phyloP scores from a whole-genome alignment of 2,113 vertebrate species.

The Cairina moschata region DNA sequence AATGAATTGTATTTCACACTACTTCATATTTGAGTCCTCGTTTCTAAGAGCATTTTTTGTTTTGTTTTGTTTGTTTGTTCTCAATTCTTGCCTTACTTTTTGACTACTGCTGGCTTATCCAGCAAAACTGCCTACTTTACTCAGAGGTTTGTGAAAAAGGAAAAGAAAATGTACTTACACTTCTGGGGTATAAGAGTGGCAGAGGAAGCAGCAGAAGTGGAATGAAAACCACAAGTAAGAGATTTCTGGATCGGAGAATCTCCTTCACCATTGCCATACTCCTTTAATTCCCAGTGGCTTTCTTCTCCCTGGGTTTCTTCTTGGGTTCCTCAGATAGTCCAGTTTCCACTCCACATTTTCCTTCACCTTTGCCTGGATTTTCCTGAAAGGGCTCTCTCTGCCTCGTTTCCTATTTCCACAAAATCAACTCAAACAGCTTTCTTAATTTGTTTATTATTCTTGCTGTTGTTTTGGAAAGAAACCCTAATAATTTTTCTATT shows the following conservation, averaged over 20 bases:
- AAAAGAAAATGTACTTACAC: slow-evolving; percentile 84
- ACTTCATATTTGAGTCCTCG: not conserved
- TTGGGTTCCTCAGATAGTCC: not conserved
- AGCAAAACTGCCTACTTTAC: not conserved
- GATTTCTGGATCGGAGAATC: slow-evolving; percentile 86
- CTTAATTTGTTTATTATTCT: not conserved
- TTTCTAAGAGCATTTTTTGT: not conserved
- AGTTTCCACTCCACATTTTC: not conserved
- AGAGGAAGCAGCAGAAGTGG: slow-evolving; percentile 92
- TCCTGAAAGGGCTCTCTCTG: not conserved
- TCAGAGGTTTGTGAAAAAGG: not conserved
- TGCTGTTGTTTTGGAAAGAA: not conserved
- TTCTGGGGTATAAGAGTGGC: slow-evolving; percentile 89
- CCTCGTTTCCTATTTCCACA: not conserved
- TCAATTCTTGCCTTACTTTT: not conserved
- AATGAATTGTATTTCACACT: not conserved
- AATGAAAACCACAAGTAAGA: slow-evolving; percentile 88
- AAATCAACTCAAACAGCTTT: not conserved
- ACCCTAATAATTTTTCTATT: not conserved
- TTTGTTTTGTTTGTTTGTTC: no score
- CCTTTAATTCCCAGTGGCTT: not conserved
- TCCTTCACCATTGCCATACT: slow-evolving; percentile 87
- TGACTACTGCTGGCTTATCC: not conserved
- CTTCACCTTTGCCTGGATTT: not conserved
- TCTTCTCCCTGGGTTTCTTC: not conserved